These are phyloP conservation scores for Halichondria panicea DNA, from an alignment of 37 sponge, comb jelly and placozoan species.

Conservation along the genomic window DNA sequence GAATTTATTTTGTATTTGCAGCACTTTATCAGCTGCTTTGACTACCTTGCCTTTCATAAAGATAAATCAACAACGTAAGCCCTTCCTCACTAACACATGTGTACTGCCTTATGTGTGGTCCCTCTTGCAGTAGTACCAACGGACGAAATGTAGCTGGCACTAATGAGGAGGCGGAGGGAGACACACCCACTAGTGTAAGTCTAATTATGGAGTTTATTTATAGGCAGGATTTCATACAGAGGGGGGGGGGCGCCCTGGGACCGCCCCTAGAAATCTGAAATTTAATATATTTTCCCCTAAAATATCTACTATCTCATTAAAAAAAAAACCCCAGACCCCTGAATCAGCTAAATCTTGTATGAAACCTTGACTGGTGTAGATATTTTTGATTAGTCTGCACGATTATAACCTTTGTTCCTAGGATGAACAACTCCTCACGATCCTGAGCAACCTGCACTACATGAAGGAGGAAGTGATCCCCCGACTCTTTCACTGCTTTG, in stretches of 20 bases:
- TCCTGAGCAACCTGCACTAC: conserved; percentile 84
- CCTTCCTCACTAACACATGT: not conserved
- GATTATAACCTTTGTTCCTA: not conserved
- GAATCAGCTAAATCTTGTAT: too few species aligned
- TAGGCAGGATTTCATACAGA: not conserved
- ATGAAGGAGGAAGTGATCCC: conserved; percentile 61
- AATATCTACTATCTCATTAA: too few species aligned
- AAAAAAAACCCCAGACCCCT: too few species aligned
- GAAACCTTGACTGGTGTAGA: too few species aligned
- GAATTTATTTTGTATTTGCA: conserved; percentile 10
- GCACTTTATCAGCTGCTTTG: conserved; percentile 43
- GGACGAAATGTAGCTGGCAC: not conserved
- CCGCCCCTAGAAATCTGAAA: too few species aligned
- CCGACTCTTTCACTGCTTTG: conserved; percentile 74
- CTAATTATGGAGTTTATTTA: not conserved
- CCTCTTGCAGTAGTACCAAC: not conserved
- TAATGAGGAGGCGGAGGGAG: not conserved
- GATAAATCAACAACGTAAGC: conserved; percentile 42
- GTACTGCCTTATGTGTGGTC: not conserved
- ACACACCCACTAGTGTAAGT: conserved; percentile 3
- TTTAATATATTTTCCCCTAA: too few species aligned
- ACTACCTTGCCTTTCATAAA: conserved; percentile 45
- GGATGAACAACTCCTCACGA: conserved; percentile 77
- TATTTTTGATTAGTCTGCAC: too few species aligned
- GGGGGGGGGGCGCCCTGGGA: not conserved